Base-by-base conservation (phyloP, 37 sponge, comb jelly and placozoan genomes). In the Cliona cf. orientalis region DNA sequence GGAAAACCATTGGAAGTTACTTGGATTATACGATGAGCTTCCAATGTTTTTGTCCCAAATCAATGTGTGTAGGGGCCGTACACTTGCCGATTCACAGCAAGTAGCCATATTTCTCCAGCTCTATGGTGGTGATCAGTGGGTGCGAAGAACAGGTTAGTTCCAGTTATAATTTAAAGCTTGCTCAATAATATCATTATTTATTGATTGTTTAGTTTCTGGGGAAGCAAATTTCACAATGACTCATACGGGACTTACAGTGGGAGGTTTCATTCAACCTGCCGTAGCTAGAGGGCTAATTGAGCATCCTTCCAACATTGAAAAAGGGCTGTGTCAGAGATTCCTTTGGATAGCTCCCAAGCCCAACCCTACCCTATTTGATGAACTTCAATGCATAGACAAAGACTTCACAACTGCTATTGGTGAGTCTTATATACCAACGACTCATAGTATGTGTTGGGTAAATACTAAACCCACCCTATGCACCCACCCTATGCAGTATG, bases 201-300 rank as follows among this genome's bases (percentile, higher is more conserved):
- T 49, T 49, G 9, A 49, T 49, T n/a, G 63, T 61, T 23, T 42
- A 75, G 69, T 80, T 9, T 67, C 80, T 21, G 80, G 80, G 32
- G 80, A 80, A 21, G 80, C 80, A 26, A 80, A 80, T 32, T 80
- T 80, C 58, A 25, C 12, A 3, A 80, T 80, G 80, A 11, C 5
- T 7, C 26, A 78, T 19, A 78, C 79, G 3, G 46, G 79, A 7
- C 40, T 78, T 23, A 78, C 79, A 23, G 29, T 80, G 17, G 80
- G 80, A 45, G 80, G 80, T 7, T 80, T 80, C 58, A 80, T 32
- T 2, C 80, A 80, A 59, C 70, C 80, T 36, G 42, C 49, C 56
- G 40, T 80, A 2, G 80, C 69, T 5, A 12, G 58, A 29, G 23
- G 25, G 23, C 11, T 80, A 7, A 45, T 80, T 69, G 80, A 67